A percentile compares a stretch with the other conserved stretches of the same genome.
Conservation (phyloP, 2,113 vertebrate genomes). For the Capreolus pygargus region DNA sequence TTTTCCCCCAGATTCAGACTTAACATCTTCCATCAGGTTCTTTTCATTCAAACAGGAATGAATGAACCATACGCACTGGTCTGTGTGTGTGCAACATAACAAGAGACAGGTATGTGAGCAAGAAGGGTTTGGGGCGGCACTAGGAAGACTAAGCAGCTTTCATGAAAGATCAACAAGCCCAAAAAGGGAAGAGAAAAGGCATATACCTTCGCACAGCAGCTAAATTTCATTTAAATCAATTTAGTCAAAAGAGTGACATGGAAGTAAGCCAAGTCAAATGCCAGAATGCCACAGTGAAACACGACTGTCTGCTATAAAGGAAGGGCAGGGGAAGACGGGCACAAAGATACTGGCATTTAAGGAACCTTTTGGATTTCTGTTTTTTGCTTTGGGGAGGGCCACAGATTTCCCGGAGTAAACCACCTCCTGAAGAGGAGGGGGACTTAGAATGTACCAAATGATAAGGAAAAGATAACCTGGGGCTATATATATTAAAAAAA, state of each 20-base stretch:
- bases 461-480: background rate
- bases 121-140: background rate
- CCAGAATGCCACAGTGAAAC: background rate
- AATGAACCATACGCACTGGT: background rate
- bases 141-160: background rate
- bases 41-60: background rate
- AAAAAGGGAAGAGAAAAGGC: background rate
- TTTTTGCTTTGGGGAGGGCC: conserved; percentile 25
- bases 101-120: background rate
- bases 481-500: background rate
- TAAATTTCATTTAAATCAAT: background rate
- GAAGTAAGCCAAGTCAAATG: background rate
- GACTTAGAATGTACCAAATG: background rate
- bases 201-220: background rate
- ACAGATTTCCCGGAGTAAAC: conserved; percentile 29
- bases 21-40: background rate
- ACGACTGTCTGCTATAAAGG: background rate
- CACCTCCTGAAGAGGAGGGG: conserved; percentile 6
- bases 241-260: background rate
- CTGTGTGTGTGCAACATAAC: background rate
- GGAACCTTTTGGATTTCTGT: conserved; percentile 14
- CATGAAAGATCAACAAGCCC: background rate
- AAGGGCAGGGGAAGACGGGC: background rate
- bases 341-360: background rate
- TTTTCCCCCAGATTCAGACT: background rate